Conservation (phyloP, 1,140 invertebrate species). For the Pristionchus pacificus region DNA sequence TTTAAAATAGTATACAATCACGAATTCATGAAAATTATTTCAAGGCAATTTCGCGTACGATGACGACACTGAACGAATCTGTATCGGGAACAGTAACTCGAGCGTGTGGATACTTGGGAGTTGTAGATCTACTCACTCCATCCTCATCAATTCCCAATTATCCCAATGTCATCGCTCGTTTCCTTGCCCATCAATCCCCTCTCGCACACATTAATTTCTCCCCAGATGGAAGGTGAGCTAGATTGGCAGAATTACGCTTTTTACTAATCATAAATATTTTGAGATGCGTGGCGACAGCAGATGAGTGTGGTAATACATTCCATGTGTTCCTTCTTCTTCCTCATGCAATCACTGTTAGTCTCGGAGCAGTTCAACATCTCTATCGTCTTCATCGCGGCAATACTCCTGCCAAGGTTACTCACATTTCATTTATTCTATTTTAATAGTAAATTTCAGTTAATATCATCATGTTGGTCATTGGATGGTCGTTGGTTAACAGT, state of each 20-base stretch:
- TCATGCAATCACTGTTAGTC: slow-evolving; percentile 78
- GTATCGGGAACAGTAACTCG: neutral
- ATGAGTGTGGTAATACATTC: slow-evolving; percentile 88
- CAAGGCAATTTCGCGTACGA: neutral
- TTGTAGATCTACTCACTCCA: neutral
- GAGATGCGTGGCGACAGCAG: slow-evolving; percentile 78
- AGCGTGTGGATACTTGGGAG: neutral
- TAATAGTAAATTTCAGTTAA: slow-evolving; percentile 34
- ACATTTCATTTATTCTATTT: slow-evolving; percentile 57
- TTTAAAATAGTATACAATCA: too few species aligned
- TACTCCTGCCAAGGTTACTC: slow-evolving; percentile 64
- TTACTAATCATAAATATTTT: neutral
- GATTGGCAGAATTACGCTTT: too few species aligned
- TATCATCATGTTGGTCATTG: slow-evolving; percentile 67
- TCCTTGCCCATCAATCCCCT: slow-evolving; percentile 82
- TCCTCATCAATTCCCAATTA: neutral
- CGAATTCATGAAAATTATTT: neutral
- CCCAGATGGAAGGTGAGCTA: slow-evolving; percentile 70
- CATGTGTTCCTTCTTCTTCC: slow-evolving; percentile 89
- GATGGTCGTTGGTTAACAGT: slow-evolving; percentile 93
- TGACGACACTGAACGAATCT: neutral
- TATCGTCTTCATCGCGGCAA: slow-evolving; percentile 83
- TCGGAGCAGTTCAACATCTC: slow-evolving; percentile 88
- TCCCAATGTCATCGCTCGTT: slow-evolving; percentile 72
- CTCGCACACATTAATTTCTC: slow-evolving; percentile 87